These are phyloP conservation scores for Laupala kohalensis DNA, from an alignment of 1,140 invertebrate species.

Conservation along the genomic window DNA sequence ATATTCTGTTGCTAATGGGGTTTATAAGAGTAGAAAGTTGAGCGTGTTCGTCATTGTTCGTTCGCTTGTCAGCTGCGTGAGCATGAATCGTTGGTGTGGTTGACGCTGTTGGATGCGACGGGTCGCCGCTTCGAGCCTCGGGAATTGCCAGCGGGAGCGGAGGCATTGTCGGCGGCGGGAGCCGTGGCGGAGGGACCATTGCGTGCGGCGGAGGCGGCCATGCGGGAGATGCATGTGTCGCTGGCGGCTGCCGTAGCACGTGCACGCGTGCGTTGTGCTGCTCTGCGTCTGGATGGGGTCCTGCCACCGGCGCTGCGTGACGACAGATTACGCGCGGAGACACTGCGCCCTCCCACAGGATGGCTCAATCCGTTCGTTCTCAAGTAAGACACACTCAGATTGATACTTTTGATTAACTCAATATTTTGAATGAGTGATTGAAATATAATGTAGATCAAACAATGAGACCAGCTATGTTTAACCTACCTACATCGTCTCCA, in stretches of 20 bases:
- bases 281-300: conserved; percentile 29
- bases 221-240: conserved; percentile 45
- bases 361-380: conserved; percentile 62
- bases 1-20: no score
- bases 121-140: conserved; percentile 37
- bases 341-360: conserved; percentile 48
- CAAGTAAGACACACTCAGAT: no score
- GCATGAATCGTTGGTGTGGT: conserved; percentile 29
- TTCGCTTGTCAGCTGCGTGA: not conserved
- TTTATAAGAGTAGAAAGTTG: no score
- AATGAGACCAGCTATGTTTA: no score
- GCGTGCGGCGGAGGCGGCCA: conserved; percentile 38
- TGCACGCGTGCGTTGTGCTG: conserved; percentile 52
- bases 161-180: not conserved
- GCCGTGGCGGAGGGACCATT: conserved; percentile 32
- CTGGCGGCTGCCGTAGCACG: conserved; percentile 54
- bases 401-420: no score
- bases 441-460: no score
- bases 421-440: no score
- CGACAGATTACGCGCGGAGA: conserved; percentile 41
- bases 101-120: conserved; percentile 48
- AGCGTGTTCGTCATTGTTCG: no score
- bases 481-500: no score
- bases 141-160: not conserved
- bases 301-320: conserved; percentile 48